Evolutionary conservation across 2,888 invertebrate genomes (phyloP), one percentile per base, ranked within the genome.

Genomic region (Drosophila tanythrix): DNA sequence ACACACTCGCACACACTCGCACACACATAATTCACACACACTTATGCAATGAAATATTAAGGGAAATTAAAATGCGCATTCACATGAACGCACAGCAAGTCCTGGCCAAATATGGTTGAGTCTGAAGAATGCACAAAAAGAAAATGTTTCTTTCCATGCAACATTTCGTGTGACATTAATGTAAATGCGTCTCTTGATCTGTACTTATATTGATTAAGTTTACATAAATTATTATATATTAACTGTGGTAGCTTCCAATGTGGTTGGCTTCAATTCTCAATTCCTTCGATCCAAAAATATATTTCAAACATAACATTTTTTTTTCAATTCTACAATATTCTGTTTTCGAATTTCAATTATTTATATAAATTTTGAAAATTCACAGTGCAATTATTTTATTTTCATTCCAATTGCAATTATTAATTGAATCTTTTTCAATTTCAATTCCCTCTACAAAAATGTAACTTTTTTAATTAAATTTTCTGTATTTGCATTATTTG

Each of bases 1-100:
- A 57, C 58, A 46, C 61, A 35, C 38, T 51, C 68, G 55, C 18
- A 57, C 58, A 46, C 36, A 18, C 35, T 4, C 35, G 3, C 13
- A 36, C 73, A 59, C 70, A 56, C 51, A 55, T 33, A 55, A n/a
- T 43, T 13, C 46, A 8, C 46, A 25, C 15, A 46, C 25, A 25
- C 46, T 46, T 46, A 25, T 21, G 33, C 76, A 66, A 88, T 86
- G 70, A 82, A 86, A 84, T 82, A 87, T 82, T 82, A 73, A 81
- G 64, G 74, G 66, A 83, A 82, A 83, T 83, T 85, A 83, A 83
- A 85, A 83, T 70, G 73, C 79, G 71, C 83, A 70, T 82, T 66
- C 79, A 75, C 58, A 79, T 71, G 74, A 75, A 62, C 70, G 76
- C 76, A 73, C 79, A 70, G 61, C 18, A 43, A 69, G 51, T 55